These are phyloP conservation scores for Sphecodes monilicornis DNA, from an alignment of 2,888 invertebrate genomes.

Conservation along the genomic window DNA sequence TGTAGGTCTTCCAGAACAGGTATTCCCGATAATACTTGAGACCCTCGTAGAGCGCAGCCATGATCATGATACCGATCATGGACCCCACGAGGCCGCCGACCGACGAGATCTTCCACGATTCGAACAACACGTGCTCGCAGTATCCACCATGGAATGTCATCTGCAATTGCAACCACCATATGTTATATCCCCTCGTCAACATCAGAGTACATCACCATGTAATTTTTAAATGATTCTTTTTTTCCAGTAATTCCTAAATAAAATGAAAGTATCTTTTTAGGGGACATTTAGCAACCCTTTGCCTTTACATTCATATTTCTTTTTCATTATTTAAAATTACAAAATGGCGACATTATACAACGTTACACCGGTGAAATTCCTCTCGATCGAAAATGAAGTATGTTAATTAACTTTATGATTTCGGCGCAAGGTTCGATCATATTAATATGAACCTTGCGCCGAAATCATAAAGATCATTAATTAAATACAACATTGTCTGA, in stretches of 20 bases:
- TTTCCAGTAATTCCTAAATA: not conserved
- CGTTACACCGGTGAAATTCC: no score
- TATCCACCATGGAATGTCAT: constrained; percentile 93
- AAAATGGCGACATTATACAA: no score
- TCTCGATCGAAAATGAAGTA: no score
- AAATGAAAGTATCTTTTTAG: not conserved
- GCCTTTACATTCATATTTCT: not conserved
- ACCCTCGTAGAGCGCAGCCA: constrained; percentile 98
- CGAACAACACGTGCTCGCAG: constrained; percentile 92
- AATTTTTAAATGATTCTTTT: not conserved
- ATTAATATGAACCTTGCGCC: no score
- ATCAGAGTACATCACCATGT: not conserved
- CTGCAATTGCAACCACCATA: constrained; percentile 65
- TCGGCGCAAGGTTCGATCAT: no score
- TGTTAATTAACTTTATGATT: no score
- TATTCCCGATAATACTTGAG: constrained; percentile 93
- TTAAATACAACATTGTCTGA: no score
- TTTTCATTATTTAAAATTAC: no score
- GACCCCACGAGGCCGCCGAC: constrained; percentile 93
- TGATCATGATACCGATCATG: constrained; percentile 95
- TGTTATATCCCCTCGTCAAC: not conserved
- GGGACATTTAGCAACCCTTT: not conserved
- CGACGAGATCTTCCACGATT: constrained; percentile 92
- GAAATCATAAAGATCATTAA: no score
- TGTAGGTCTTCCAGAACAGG: constrained; percentile 94